Base-by-base conservation (phyloP, 2,113 vertebrate species). In the Oreocharis arfaki region DNA sequence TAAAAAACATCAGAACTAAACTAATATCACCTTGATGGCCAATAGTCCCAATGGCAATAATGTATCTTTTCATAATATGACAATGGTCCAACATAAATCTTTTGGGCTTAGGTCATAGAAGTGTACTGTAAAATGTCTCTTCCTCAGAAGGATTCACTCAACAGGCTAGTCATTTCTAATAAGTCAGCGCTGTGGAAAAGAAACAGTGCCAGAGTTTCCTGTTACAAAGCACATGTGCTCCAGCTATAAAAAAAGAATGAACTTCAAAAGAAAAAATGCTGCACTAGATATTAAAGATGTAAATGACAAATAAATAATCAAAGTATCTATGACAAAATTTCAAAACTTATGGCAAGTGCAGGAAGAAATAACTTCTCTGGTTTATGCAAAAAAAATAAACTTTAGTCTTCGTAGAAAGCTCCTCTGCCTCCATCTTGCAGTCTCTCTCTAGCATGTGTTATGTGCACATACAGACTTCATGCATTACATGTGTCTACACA, bases 131-230 rank as follows among this genome's bases (percentile, higher is more conserved):
- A 90, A 87, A 69, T 52, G 7, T 77, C 44, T 81, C 69, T 78
- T 90, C 73, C 60, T 92, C 76, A 84, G 64, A 81, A 84, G 64
- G 56, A 70, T 74, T 74, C 56, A 57, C 42, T 84, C 56, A 92
- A 87, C 9, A 10, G 56, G 49, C 44, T 56, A 87, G 60, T 82
- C 68, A 96, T 75, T 94, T 91, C 83, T 90, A 92, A 46, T 86
- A 91, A 95, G 80, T 47, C 77, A 92, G 59, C 67, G 75, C 35
- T 41, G 52, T 71, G 60, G 83, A 92, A 92, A 78, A 95, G 70
- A 93, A 83, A 55, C 64, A 89, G 50, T 13, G 56, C 56, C 78
- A 84, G 50, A 94, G 82, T 90, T 83, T 82, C 85, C 64, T 71
- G 60, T 91, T 95, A 95, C 39, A 95, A 89, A 84, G 59, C 55